These are phyloP conservation scores for Prorops nasuta DNA, from an alignment of 1,140 invertebrate species.

Conservation along the genomic window DNA sequence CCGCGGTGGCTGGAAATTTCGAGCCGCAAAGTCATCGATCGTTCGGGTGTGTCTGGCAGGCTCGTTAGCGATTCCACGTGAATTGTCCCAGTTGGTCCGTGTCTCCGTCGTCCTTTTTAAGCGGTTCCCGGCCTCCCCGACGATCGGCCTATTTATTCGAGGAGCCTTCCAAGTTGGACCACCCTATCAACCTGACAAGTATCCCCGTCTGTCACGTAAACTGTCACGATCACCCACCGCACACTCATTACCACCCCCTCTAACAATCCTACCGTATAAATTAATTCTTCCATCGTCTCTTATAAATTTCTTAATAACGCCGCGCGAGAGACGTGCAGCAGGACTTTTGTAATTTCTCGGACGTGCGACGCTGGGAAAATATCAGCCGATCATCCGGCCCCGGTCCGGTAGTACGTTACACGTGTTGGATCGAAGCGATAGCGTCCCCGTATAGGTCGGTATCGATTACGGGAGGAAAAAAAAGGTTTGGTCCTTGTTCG, in stretches of 20 bases:
- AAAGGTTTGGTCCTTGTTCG: no score
- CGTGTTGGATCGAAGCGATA: conserved; percentile 52
- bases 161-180: conserved; percentile 44
- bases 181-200: conserved; percentile 47
- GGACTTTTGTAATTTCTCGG: no score
- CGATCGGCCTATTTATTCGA: no score
- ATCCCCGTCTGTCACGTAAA: conserved; percentile 46
- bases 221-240: conserved; percentile 25
- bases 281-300: no score
- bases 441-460: conserved; percentile 44
- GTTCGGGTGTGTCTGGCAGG: conserved; percentile 44
- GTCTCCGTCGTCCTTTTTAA: conserved; percentile 29
- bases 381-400: conserved; percentile 47
- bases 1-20: no score
- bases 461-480: conserved; percentile 52
- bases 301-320: no score
- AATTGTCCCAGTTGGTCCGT: conserved; percentile 34
- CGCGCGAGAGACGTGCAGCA: not conserved
- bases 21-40: no score
- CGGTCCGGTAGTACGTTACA: conserved; percentile 54
- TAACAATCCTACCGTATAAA: no score
- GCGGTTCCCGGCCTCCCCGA: conserved; percentile 11
- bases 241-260: no score
- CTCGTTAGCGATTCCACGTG: conserved; percentile 53
- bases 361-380: no score